Conservation (phyloP, 2,113 vertebrate genomes). For the Neodon shergylaensis region DNA sequence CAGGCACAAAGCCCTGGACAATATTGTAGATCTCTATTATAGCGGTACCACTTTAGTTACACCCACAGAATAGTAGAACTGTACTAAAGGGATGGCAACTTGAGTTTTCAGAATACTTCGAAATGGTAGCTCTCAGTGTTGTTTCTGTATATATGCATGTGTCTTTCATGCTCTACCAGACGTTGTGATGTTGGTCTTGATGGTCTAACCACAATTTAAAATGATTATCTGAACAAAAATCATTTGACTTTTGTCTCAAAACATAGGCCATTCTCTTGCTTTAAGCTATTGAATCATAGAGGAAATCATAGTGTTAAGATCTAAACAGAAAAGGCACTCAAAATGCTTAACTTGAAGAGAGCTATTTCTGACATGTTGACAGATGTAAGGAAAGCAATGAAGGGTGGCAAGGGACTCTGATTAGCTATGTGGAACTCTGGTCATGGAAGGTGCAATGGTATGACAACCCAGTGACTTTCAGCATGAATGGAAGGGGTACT, state of each 20-base stretch:
- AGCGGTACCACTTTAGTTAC: neutral
- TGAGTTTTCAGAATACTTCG: slow-evolving; percentile 33
- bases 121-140: neutral
- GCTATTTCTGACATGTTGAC: neutral
- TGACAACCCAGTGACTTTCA: neutral
- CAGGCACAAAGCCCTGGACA: neutral
- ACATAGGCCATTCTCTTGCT: neutral
- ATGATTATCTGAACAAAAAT: neutral
- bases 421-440: neutral
- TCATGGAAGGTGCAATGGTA: neutral
- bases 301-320: neutral
- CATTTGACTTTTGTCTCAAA: slow-evolving; percentile 25
- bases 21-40: neutral
- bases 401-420: neutral
- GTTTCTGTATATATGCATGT: slow-evolving; percentile 19
- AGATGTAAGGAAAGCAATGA: neutral
- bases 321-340: neutral
- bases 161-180: neutral
- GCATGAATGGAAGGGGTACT: neutral
- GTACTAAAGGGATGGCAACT: slow-evolving; percentile 20
- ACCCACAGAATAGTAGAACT: neutral
- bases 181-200: slow-evolving; percentile 41
- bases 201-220: slow-evolving; percentile 29
- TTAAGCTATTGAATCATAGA: slow-evolving; percentile 23
- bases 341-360: neutral